Conservation (phyloP, 2,797 vertebrate genomes). For the Loriculus beryllinus region DNA sequence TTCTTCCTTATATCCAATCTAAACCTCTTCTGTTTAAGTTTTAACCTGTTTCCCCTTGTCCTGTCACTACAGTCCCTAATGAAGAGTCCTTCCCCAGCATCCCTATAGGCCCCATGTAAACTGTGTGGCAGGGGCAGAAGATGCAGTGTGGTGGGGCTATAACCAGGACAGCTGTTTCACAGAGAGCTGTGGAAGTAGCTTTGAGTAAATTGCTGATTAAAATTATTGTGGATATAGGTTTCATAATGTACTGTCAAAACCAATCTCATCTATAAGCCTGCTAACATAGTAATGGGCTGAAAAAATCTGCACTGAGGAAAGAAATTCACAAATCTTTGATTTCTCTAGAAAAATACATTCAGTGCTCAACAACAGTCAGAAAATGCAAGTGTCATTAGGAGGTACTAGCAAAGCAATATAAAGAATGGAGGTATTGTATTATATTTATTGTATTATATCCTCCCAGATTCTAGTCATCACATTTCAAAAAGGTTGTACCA, state of each 20-base stretch:
- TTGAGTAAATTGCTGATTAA: neutral
- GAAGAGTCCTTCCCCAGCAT: too few relatives aligned
- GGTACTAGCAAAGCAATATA: neutral
- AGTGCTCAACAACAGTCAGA: neutral
- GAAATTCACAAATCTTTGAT: neutral
- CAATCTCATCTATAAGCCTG: neutral
- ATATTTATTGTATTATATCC: neutral
- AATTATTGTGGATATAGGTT: neutral
- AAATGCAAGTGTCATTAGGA: neutral
- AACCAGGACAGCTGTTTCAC: neutral
- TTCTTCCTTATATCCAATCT: too few relatives aligned
- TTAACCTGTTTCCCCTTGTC: too few relatives aligned
- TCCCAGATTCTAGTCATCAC: neutral
- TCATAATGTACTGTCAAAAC: neutral
- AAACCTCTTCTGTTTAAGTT: too few relatives aligned
- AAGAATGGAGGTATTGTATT: neutral
- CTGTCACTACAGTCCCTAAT: too few relatives aligned
- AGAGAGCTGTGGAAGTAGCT: neutral
- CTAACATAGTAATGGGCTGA: neutral
- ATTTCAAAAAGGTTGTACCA: neutral
- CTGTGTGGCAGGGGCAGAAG: neutral
- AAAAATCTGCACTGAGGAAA: neutral
- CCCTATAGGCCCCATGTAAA: neutral
- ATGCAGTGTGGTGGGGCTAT: neutral
- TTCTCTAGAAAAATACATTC: neutral